Base-by-base conservation (phyloP, 2,888 invertebrate genomes). In the Tiphia femorata region DNA sequence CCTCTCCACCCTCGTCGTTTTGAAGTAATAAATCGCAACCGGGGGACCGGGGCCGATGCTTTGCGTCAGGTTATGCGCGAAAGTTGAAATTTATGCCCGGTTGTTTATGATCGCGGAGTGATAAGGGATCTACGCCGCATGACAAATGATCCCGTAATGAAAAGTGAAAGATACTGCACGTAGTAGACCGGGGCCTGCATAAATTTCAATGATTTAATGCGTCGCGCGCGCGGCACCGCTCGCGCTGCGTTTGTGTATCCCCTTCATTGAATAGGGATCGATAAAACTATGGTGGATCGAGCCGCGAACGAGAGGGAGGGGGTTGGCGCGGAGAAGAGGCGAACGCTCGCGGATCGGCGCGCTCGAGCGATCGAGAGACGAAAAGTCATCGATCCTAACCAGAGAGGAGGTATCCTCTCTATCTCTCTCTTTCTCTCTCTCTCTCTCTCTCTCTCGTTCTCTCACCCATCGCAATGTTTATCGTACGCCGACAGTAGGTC, bases 121-220 rank as follows among this genome's bases (percentile, higher is more conserved):
- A 83, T 82, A 83, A 83, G 82, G 81, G 82, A 82, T 82, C 80
- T 79, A 75, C 76, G 78, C 72, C 77, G 76, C 78, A 80, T 82
- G 83, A 83, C 82, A 82, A 81, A 83, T 82, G 82, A 83, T 82
- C 78, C 78, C 78, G 78, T 82, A 83, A 82, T 83, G 83, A 83
- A 83, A 83, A 83, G 82, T 83, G 82, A 83, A 82, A 82, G 83
- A 83, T 82, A 83, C 82, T 77, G 79, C 76, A 73, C 78, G 72
- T 65, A 70, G 67, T 72, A 54, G 64, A 60, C 46, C 54, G 74
- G 75, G n/a, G n/a, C n/a, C 72, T 77, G 81, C 80, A 83, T 83
- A 83, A 83, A 83, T 83, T 83, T 81, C 78, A 81, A 83, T 83
- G 83, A 83, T 83, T 83, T 83, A 83, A 79, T 79, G 80, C 78